Evolutionary conservation across 2,888 invertebrate genomes (phyloP).

Genomic region (Toxonevra muliebris): DNA sequence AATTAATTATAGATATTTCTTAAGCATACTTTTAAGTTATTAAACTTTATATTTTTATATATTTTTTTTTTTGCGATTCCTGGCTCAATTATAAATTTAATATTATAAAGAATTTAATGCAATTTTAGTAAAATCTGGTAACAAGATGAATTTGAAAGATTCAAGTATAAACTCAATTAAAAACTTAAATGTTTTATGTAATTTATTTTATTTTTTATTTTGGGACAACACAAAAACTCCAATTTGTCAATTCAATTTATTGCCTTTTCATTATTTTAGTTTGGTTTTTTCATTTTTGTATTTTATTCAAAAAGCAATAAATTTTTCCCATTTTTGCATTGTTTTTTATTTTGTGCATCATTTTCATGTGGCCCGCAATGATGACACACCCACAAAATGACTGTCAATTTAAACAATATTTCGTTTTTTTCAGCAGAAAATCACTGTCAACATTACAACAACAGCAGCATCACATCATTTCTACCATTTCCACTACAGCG

Average conservation of each 20-base stretch:
- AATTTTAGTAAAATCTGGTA: no score
- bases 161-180: no score
- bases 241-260: constrained; percentile 23
- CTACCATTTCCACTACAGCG: not conserved
- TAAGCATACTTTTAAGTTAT: no score
- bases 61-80: no score
- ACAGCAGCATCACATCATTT: not conserved
- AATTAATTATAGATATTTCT: no score
- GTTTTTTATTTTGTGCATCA: not conserved
- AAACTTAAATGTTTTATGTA: not conserved
- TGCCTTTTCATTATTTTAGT: not conserved
- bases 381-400: constrained; percentile 19
- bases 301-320: constrained; percentile 16
- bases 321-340: constrained; percentile 1
- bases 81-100: no score
- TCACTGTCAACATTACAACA: constrained; percentile 3
- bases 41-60: no score
- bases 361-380: constrained; percentile 1
- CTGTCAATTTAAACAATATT: constrained; percentile 10
- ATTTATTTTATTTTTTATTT: not conserved
- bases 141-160: no score
- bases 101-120: no score
- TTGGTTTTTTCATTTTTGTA: constrained; percentile 15
- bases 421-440: constrained; percentile 14
- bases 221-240: constrained; percentile 1